Base-by-base conservation (phyloP, 2,113 vertebrate species). In the Lagopus leucura region DNA sequence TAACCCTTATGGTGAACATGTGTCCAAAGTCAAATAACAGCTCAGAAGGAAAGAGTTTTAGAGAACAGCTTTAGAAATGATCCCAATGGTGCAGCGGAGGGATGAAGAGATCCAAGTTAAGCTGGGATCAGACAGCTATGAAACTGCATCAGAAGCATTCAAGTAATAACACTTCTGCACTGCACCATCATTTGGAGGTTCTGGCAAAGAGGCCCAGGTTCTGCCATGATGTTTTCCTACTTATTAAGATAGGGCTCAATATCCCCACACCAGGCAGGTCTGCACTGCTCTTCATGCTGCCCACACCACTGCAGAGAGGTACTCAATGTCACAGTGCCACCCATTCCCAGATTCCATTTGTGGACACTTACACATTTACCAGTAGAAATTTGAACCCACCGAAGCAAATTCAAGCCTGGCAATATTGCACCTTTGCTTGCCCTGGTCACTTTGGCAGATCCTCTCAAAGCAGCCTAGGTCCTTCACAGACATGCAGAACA, bases 21-120 rank as follows among this genome's bases (percentile, higher is more conserved):
- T 81, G 91, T 67, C 69, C 74, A 13, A 80, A 61, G 66, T 7
- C 5, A 42, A 67, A 8, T 64, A 90, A 82, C 54, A 25, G 48
- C 45, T 89, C 54, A 11, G 66, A 47, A 84, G 47, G 7, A 57
- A 92, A 91, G 50, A 43, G 20, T 73, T 92, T 78, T n/a, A 71
- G 57, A 64, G 92, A 86, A 88, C 45, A 71, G 69, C 34, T 60
- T 88, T 70, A 73, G 88, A 93, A 89, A 48, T 17, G 25, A 78
- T 79, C 88, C 91, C 86, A 67, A 84, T 61, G 42, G 73, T 16
- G 19, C 61, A 79, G 89, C 88, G 80, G 95, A 86, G 58, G 66
- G 77, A 81, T 93, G 72, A 42, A 83, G 88, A 89, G 38, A 38
- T 38, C 73, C 34, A 43, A 95, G 86, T 70, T 81, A 92, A 84